These are phyloP conservation scores for Dascyllus trimaculatus DNA, from an alignment of 2,113 vertebrate genomes.

Conservation along the genomic window DNA sequence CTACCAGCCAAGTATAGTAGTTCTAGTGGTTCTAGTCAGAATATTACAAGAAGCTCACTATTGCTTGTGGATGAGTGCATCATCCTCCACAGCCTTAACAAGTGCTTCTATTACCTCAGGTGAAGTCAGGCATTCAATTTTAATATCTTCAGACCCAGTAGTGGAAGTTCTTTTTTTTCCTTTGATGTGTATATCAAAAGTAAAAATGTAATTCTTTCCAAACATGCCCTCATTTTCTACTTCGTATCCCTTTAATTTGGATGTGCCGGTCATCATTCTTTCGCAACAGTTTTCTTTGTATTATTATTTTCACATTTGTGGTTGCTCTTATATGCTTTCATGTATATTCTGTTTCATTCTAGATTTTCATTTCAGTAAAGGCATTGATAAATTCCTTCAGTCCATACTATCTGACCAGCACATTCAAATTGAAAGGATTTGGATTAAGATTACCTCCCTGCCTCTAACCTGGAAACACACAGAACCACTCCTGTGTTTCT, in stretches of 20 bases:
- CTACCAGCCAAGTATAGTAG: too few species aligned
- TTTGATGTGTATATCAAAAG: too few species aligned
- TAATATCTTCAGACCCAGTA: too few species aligned
- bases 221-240: too few species aligned
- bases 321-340: background rate
- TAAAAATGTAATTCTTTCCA: too few species aligned
- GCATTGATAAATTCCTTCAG: background rate
- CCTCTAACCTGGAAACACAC: background rate
- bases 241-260: too few species aligned
- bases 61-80: constrained; percentile 7
- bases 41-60: background rate
- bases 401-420: background rate
- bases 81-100: background rate
- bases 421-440: constrained; percentile 41
- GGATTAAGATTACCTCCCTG: constrained; percentile 21
- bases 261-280: background rate
- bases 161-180: too few species aligned
- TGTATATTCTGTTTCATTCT: constrained; percentile 5
- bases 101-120: too few species aligned
- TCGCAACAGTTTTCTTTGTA: background rate
- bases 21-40: too few species aligned
- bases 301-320: background rate
- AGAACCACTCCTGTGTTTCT: background rate
- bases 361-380: constrained; percentile 6
- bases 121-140: too few species aligned